Conservation (phyloP, 1,140 invertebrate species). For the Drosophila repletoides region DNA sequence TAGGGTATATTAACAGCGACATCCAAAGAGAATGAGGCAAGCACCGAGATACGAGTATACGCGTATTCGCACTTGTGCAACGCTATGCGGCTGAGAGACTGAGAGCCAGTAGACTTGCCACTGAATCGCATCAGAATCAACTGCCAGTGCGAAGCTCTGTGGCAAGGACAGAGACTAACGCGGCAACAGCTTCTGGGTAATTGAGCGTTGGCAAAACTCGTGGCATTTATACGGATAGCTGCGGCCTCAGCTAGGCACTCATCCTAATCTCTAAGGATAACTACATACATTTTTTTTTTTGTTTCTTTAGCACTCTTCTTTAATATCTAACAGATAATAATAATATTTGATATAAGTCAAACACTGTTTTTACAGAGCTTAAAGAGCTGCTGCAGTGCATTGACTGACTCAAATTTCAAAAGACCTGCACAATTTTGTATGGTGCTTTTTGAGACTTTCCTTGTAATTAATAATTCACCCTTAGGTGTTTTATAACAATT, state of each 20-base stretch:
- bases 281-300: constrained; percentile 4
- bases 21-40: too few relatives aligned
- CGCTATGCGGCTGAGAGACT: too few relatives aligned
- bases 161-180: neutral
- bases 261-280: constrained; percentile 23
- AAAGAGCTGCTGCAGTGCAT: too few relatives aligned
- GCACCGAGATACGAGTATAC: too few relatives aligned
- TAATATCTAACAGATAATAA: constrained; percentile 3
- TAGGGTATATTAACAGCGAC: too few relatives aligned
- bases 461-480: too few relatives aligned
- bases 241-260: constrained; percentile 11
- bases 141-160: neutral
- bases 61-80: too few relatives aligned
- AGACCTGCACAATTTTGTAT: too few relatives aligned
- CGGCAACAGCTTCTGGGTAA: constrained; percentile 28
- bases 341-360: constrained; percentile 1
- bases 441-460: too few relatives aligned
- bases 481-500: too few relatives aligned
- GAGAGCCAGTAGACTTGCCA: neutral
- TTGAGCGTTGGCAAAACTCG: constrained; percentile 35
- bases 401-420: too few relatives aligned
- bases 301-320: neutral
- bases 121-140: neutral
- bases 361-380: too few relatives aligned
- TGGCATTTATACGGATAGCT: constrained; percentile 5